These are phyloP conservation scores for Gisinianus flammeolus DNA, from an alignment of 2,888 invertebrate species.

Conservation along the genomic window DNA sequence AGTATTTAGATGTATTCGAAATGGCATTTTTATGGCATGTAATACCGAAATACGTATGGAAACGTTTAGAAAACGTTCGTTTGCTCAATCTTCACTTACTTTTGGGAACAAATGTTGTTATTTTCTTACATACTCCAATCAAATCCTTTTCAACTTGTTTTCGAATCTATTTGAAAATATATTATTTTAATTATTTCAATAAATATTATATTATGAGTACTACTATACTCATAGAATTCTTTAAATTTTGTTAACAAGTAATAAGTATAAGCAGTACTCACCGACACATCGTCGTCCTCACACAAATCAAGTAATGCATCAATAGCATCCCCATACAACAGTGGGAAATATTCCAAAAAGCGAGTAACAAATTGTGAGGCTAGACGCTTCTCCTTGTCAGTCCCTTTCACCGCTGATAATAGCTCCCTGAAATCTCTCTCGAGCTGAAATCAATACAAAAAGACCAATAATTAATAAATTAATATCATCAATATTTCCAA, in stretches of 20 bases:
- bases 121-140: conserved; percentile 83
- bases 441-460: conserved; percentile 65
- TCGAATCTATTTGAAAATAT: conserved; percentile 72
- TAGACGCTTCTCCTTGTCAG: conserved; percentile 86
- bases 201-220: too few species aligned
- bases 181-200: too few species aligned
- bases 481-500: not conserved
- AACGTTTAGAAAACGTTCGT: too few species aligned
- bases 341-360: conserved; percentile 91
- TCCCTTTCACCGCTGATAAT: conserved; percentile 85
- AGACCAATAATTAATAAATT: not conserved
- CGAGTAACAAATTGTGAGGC: conserved; percentile 95
- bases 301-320: conserved; percentile 93
- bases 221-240: not conserved
- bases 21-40: too few species aligned
- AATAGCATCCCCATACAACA: conserved; percentile 81
- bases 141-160: conserved; percentile 79
- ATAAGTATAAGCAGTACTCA: conserved; percentile 64
- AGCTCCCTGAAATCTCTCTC: conserved; percentile 86
- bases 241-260: not conserved
- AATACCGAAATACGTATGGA: too few species aligned
- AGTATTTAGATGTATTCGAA: too few species aligned
- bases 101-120: conserved; percentile 66
- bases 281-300: conserved; percentile 91
- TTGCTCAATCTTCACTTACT: too few species aligned